Base-by-base conservation (phyloP, 2,888 invertebrate species). In the Boloria selene region DNA sequence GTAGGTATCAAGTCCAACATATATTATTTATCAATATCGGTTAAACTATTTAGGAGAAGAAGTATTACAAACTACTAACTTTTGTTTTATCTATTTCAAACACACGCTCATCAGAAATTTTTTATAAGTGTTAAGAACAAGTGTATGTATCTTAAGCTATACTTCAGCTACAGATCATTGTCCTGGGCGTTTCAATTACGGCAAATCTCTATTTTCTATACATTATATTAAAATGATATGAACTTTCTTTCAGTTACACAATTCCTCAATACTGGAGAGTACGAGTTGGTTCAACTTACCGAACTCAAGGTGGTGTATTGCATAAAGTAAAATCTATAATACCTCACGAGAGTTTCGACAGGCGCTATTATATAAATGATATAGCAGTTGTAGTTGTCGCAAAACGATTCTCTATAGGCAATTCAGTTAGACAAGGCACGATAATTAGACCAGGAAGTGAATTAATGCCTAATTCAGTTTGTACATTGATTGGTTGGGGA, bases 401-500 rank as follows among this genome's bases (percentile, higher is more conserved):
- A 0, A 85, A 73, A 44, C 79, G 80, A 7, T 83, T 92, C 16
- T 64, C 67, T 10, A 80, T 90, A 13, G 80, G 81, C 5, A 77
- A 61, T n/a, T 80, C 82, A 58, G 82, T 90, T 1, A 80, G 80
- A 56, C 90, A 90, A 68, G 86, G 82, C 7, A 88, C 90, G 1
- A 82, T 92, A 13, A 82, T 89, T 1, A 87, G 85, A 63, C 80
- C 81, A 47, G 79, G 82, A 2, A 80, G 82, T 3, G 87, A 90
- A 69, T 73, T 90, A 0, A 80, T 77, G 50, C 75, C 82, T 4
- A 79, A 85, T 68, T 83, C 87, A 6, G 53, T 84, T 0, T 83
- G 85, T 61, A 82, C 83, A 0, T 73, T 92, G 0, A 80, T 87
- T 38, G 92, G 92, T 58, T 92, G 92, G 92, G 92, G 92, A 13